Evolutionary conservation across 2,888 invertebrate genomes (phyloP).

Genomic region (Hirtodrosophila cameraria): DNA sequence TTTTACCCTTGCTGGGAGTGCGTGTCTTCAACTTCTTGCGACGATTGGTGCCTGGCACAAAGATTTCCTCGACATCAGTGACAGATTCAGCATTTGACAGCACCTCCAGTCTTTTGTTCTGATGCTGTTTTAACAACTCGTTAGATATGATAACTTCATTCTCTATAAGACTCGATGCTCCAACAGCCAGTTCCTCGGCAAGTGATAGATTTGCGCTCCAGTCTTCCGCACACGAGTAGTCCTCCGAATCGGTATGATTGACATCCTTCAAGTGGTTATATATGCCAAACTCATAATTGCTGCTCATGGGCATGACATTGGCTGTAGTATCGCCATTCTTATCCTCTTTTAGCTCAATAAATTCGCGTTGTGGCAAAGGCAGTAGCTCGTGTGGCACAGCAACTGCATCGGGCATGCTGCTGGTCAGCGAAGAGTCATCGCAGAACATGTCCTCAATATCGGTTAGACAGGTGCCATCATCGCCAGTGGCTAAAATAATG

Average conservation of each 20-base stretch:
- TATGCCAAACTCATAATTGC: constrained; percentile 80
- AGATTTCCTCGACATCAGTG: constrained; percentile 85
- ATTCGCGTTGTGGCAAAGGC: constrained; percentile 84
- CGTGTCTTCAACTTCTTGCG: constrained; percentile 82
- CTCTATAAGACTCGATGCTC: constrained; percentile 60
- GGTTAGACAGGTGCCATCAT: constrained; percentile 80
- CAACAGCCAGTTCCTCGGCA: constrained; percentile 49
- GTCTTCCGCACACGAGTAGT: constrained; percentile 81
- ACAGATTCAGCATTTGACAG: constrained; percentile 81
- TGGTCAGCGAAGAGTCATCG: constrained; percentile 65
- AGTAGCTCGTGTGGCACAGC: constrained; percentile 63
- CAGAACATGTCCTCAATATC: constrained; percentile 83
- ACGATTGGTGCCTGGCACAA: constrained; percentile 77
- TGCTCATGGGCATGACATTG: constrained; percentile 84
- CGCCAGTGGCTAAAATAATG: constrained; percentile 75
- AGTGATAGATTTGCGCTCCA: constrained; percentile 46
- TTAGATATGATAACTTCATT: constrained; percentile 77
- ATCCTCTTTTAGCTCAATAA: constrained; percentile 84
- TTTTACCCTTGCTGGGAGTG: constrained; percentile 76
- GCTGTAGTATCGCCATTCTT: constrained; percentile 84
- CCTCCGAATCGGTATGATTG: constrained; percentile 83
- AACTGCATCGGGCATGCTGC: constrained; percentile 29
- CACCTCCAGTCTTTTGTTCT: constrained; percentile 76
- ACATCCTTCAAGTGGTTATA: constrained; percentile 82
- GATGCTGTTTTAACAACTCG: constrained; percentile 75